phyloP scores from a whole-genome alignment of 2,797 vertebrate species.

The Neoniphon sammara region DNA sequence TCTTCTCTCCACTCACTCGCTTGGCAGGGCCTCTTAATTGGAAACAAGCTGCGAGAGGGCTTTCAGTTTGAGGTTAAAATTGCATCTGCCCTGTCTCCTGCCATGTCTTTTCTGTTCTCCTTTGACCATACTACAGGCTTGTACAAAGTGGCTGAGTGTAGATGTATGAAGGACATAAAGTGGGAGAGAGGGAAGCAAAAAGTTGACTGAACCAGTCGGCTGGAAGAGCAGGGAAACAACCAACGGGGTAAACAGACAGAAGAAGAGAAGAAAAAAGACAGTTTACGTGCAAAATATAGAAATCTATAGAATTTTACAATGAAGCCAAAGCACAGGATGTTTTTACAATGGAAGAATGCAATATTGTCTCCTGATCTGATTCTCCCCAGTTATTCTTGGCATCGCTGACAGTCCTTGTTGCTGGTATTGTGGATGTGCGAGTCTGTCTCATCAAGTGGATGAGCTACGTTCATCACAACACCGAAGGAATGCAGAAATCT shows the following conservation, averaged over 20 bases:
- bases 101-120: conserved; percentile 65
- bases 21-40: conserved; percentile 83
- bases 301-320: neutral
- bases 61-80: conserved; percentile 79
- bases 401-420: neutral
- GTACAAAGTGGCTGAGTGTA: conserved; percentile 52
- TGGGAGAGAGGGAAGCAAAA: conserved; percentile 32
- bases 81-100: conserved; percentile 77
- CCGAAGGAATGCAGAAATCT: neutral
- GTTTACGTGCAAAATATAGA: conserved; percentile 4
- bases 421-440: neutral
- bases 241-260: conserved; percentile 20
- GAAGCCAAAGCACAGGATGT: neutral
- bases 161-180: conserved; percentile 50
- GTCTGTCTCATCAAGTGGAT: conserved; percentile 1
- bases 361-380: conserved; percentile 11
- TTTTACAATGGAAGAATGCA: neutral
- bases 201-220: conserved; percentile 32
- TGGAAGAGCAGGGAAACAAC: conserved; percentile 26
- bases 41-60: conserved; percentile 80
- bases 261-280: conserved; percentile 1
- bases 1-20: conserved; percentile 62
- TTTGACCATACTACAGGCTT: conserved; percentile 57
- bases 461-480: conserved; percentile 7
- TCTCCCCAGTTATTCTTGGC: neutral